Base-by-base conservation (phyloP, 2,797 vertebrate species). In the Lemur catta region DNA sequence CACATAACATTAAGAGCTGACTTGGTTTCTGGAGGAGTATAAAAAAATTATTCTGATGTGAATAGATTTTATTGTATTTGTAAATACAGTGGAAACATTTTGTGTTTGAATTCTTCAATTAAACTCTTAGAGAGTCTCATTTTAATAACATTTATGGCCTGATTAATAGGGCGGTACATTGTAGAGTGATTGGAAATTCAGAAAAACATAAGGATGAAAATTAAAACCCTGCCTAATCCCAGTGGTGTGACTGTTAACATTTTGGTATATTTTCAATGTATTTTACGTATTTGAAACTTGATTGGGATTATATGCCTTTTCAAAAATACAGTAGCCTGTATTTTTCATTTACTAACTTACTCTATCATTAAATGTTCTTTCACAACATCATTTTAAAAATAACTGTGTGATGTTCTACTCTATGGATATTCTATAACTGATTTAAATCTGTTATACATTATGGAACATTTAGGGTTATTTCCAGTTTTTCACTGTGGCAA, bases 331-430 rank as follows among this genome's bases (percentile, higher is more conserved):
- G 38, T 81, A 72, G 35, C 14, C 33, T 79, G 7, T 57, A 69
- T 72, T 88, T 96, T 96, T 79, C n/a, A 91, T 82, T 91, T 89
- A 81, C 41, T 87, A 82, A 63, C 24, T 50, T 84, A 85, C 30
- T n/a, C 50, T 92, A 5, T 93, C 38, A 89, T 78, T 95, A 90
- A 84, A 33, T 63, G 59, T 74, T 92, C 74, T 76, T 69, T 94
- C 55, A 74, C 59, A 96, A 43, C 5, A 41, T 93, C 50, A 84
- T 74, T 96, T 96, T 80, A 30, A 84, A 93, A 95, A 84, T 63
- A 85, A 88, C 24, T 69, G 18, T 22, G 33, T 69, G 55, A 11
- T 41, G 7, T 89, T 82, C 43, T 59, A 8, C n/a, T 38, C 28
- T 55, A 72, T 30, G 30, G 8, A 15, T 85, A 50, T 82, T 69